A percentile compares a stretch with the other conserved stretches of the same genome.
These are phyloP conservation scores for Ophioninae sp. DNA, from an alignment of 2,888 invertebrate genomes.

Conservation along the genomic window DNA sequence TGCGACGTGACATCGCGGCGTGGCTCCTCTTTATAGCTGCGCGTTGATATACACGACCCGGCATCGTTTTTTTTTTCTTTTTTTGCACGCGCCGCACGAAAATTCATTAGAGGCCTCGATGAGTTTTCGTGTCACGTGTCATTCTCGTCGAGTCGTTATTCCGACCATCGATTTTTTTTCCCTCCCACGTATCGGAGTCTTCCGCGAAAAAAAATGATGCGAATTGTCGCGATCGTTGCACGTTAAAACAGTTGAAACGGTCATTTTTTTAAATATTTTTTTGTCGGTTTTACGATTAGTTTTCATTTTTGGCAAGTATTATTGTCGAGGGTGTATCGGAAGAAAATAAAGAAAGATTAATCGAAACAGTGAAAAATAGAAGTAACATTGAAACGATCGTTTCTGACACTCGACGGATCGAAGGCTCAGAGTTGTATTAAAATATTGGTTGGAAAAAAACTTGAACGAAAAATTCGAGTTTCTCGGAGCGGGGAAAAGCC, in stretches of 20 bases:
- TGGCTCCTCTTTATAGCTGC: slow-evolving; percentile 61
- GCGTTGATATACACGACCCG: slow-evolving; percentile 28
- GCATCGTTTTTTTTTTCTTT: slow-evolving; percentile 10
- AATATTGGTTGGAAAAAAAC: too few relatives aligned
- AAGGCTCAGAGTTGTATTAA: too few relatives aligned
- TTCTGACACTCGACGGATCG: too few relatives aligned
- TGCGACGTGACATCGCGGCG: slow-evolving; percentile 56
- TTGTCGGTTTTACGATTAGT: not conserved
- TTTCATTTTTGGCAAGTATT: not conserved
- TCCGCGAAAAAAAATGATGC: not conserved
- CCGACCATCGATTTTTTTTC: slow-evolving; percentile 24
- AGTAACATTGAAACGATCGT: too few relatives aligned
- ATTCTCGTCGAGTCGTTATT: slow-evolving; percentile 46
- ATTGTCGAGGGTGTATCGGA: too few relatives aligned
- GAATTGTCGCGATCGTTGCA: slow-evolving; percentile 9
- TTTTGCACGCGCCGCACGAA: slow-evolving; percentile 33
- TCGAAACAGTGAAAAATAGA: too few relatives aligned
- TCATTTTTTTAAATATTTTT: not conserved
- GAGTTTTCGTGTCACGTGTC: slow-evolving; percentile 42
- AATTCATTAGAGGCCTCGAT: slow-evolving; percentile 38
- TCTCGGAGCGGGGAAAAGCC: too few relatives aligned
- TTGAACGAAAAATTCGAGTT: too few relatives aligned
- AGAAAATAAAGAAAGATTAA: too few relatives aligned
- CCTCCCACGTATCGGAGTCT: not conserved
- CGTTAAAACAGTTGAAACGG: not conserved